Evolutionary conservation across 2,888 invertebrate species (phyloP), one percentile per base, ranked within the genome.

Genomic region (Harmothoe impar): DNA sequence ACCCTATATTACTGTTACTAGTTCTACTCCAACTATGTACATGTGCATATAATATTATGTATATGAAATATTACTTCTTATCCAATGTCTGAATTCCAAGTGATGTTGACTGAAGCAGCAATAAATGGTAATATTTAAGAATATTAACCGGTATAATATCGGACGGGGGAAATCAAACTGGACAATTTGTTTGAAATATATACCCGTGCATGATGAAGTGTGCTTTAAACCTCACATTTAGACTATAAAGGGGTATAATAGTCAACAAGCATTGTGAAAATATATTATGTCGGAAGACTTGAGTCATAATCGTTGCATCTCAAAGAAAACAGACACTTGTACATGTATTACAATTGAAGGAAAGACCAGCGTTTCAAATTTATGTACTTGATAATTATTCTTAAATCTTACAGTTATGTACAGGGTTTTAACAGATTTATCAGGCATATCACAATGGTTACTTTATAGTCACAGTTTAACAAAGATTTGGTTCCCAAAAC

Each of bases 111-210:
- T 43, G 43, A 43, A 43, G 10, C 43, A 62, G 62, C 12, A n/a
- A 12, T 62, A 5, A 20, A 62, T 62, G 12, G 3, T 3, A 62
- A 12, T 62, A 62, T 62, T 62, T 62, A 62, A 62, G n/a, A 62
- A n/a, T 12, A 15, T 62, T 62, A 20, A 62, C 62, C 62, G n/a
- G n/a, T 62, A 7, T 43, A 7, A 43, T 72, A 72, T 72, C 72
- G 72, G 72, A 72, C 72, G 72, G 72, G 72, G 72, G 25, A 62
- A 43, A n/a, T 62, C 62, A 72, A 72, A 29, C 31, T 72, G 72
- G 72, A 25, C 72, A 62, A n/a, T 20, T 3, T n/a, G 23, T n/a
- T 62, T 29, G 72, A n/a, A 29, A 72, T 15, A 72, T 29, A 29
- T 72, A 72, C 72, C 72, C 72, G 72, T 72, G 43, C 43, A 43